phyloP scores from a whole-genome alignment of 2,888 invertebrate genomes.

The Campopleginae sp. region DNA sequence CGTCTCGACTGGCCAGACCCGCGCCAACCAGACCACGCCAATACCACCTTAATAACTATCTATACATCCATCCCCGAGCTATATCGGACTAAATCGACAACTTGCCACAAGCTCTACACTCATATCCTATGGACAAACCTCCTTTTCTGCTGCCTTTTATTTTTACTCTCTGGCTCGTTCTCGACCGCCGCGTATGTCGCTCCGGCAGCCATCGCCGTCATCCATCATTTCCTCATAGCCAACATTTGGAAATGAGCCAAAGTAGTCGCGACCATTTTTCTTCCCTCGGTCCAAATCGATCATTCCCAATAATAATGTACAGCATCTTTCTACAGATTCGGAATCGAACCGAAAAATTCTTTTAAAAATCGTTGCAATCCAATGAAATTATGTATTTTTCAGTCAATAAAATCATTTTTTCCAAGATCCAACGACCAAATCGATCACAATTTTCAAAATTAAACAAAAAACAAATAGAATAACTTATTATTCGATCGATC shows the following conservation, averaged over 20 bases:
- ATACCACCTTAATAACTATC: background rate
- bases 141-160: conserved; percentile 9
- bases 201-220: conserved; percentile 23
- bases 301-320: background rate
- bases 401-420: too few relatives aligned
- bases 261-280: conserved; percentile 46
- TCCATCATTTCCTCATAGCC: conserved; percentile 27
- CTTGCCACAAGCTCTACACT: conserved; percentile 16
- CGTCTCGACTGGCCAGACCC: conserved; percentile 40
- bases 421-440: too few relatives aligned
- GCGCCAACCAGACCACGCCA: conserved; percentile 37
- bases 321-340: too few relatives aligned
- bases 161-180: conserved; percentile 4
- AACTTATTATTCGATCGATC: too few relatives aligned
- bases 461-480: too few relatives aligned
- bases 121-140: conserved; percentile 39
- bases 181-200: conserved; percentile 16
- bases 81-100: conserved; percentile 48
- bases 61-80: conserved; percentile 37
- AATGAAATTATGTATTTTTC: too few relatives aligned
- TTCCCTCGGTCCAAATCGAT: background rate
- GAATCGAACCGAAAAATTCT: too few relatives aligned
- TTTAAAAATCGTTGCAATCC: too few relatives aligned
- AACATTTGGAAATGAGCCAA: conserved; percentile 51
- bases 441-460: too few relatives aligned